Evolutionary conservation across 2,888 invertebrate genomes (phyloP).

Genomic region (Polyploca ridens): DNA sequence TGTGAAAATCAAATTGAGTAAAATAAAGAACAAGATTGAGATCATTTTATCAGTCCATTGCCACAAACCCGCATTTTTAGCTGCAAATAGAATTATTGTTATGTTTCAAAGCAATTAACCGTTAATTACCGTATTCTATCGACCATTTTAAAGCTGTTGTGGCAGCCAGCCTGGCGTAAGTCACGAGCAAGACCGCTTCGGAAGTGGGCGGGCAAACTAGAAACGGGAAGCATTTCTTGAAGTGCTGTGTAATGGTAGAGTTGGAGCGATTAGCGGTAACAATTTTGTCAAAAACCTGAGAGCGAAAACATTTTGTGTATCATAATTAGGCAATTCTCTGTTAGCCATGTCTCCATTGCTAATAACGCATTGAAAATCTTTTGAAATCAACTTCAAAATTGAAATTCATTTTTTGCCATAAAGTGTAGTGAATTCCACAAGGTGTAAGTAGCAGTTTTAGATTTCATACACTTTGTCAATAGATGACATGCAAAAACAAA

Average conservation of each 20-base stretch:
- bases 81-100: constrained; percentile 26
- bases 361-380: too few species aligned
- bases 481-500: too few species aligned
- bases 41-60: neutral
- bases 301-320: neutral
- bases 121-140: constrained; percentile 67
- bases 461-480: too few species aligned
- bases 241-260: neutral
- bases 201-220: constrained; percentile 10
- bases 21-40: neutral
- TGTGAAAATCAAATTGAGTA: neutral
- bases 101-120: constrained; percentile 53
- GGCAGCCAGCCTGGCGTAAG: neutral
- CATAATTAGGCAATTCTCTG: too few species aligned
- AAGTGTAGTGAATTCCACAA: too few species aligned
- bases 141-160: constrained; percentile 48
- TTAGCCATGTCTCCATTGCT: too few species aligned
- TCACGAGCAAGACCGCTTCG: neutral
- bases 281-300: neutral
- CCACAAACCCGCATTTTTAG: neutral
- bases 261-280: neutral
- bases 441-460: too few species aligned
- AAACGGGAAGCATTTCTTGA: neutral
- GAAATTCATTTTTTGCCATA: too few species aligned
- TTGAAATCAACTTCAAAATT: too few species aligned